Evolutionary conservation across 2,888 invertebrate species (phyloP).

Genomic region (Hedychridium roseum): DNA sequence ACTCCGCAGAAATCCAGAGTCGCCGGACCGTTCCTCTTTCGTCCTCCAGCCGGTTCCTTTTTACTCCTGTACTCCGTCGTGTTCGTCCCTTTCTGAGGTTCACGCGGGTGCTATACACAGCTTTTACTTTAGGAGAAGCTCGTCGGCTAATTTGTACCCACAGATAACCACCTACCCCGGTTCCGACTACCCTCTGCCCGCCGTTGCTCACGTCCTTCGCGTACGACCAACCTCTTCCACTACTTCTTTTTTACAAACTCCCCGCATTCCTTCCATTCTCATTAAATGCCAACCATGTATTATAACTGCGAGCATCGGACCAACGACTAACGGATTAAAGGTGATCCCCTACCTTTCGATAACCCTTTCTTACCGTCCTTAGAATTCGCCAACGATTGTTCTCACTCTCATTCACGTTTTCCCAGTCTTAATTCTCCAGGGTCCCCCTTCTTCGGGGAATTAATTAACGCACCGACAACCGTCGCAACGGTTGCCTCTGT

Average conservation of each 20-base stretch:
- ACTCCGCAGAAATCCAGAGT: conserved; percentile 37
- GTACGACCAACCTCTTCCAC: background rate
- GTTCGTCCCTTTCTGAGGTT: conserved; percentile 15
- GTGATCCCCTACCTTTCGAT: no score
- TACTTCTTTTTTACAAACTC: background rate
- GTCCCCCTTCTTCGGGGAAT: no score
- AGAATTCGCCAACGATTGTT: no score
- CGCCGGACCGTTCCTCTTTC: conserved; percentile 14
- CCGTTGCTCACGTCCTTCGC: background rate
- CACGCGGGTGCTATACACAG: conserved; percentile 53
- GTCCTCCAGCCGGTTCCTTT: background rate
- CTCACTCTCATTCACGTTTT: no score
- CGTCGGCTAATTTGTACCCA: conserved; percentile 58
- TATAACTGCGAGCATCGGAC: no score
- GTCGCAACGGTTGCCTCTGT: no score
- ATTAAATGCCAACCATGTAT: no score
- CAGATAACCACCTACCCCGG: conserved; percentile 32
- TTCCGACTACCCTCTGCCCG: background rate
- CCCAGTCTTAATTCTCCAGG: no score
- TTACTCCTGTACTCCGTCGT: conserved; percentile 33
- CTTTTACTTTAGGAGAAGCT: conserved; percentile 59
- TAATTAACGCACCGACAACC: no score
- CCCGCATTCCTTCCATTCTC: no score
- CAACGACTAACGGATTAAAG: no score
- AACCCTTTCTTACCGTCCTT: no score